Base-by-base conservation (phyloP, 1,140 invertebrate genomes). In the Drosophila grimshawi region DNA sequence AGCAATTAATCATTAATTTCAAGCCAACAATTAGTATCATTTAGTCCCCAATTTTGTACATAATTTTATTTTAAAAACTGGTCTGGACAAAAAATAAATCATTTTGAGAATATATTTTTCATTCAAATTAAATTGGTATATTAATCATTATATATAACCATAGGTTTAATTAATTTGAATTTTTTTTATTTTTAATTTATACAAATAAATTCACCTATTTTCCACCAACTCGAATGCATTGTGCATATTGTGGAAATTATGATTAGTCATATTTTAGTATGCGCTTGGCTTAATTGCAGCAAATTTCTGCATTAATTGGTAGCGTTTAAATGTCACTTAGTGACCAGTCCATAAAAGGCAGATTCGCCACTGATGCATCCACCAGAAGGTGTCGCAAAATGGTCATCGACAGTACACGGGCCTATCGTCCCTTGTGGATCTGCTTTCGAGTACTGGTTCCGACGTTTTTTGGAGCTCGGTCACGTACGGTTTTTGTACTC, bases 281-380 rank as follows among this genome's bases (percentile, higher is more conserved):
- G 64, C 62, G 55, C 43, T 65, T 53, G 8, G 65, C 62, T 79
- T 86, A 81, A 79, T 78, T 76, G 49, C 48, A 29, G 60, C 45
- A 53, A 85, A 81, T 85, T 71, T 41, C n/a, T 19, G 29, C 51
- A 60, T 55, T 82, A 70, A 88, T 73, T 68, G 76, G 45, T 33
- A 29, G 51, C 83, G 59, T 73, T 86, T 88, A 88, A 86, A 88
- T 82, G 61, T 6, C 82, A 46, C 62, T 82, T 76, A 82, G 61
- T 33, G 33, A 51, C 30, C 29, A n/a, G 32, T 51, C 27, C 37
- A 79, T 83, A 72, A 79, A 86, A 88, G 48, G 52, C 61, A 32
- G 30, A 5, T 0, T 5, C 6, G 41, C 5, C 8, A 6, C 4
- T 7, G 7, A 8, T 19, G 41, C 32, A 29, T 46, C 39, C 32